These are phyloP conservation scores for Scomber scombrus DNA, from an alignment of 2,113 vertebrate species.

Conservation along the genomic window DNA sequence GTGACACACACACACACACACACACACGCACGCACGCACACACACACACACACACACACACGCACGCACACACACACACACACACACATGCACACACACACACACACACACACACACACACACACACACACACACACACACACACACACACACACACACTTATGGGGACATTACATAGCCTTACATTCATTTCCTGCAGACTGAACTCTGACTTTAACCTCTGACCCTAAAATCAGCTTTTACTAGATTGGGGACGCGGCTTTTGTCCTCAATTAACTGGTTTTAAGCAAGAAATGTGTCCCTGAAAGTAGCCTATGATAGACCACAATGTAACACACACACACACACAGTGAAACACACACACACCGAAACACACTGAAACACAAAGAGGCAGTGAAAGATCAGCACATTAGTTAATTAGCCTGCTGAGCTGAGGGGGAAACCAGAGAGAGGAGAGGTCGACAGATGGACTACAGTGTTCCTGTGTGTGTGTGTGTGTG, in stretches of 20 bases:
- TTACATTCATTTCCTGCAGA: too few relatives aligned
- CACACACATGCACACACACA: not conserved
- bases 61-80: conserved; percentile 13
- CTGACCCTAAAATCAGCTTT: too few relatives aligned
- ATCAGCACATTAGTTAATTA: conserved; percentile 79
- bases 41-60: conserved; percentile 43
- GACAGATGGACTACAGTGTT: conserved; percentile 64
- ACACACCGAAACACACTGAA: conserved; percentile 20
- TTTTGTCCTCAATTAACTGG: too few relatives aligned
- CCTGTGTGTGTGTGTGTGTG: conserved; percentile 7
- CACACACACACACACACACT: too few relatives aligned
- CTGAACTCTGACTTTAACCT: too few relatives aligned
- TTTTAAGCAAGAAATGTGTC: too few relatives aligned
- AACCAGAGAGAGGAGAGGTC: conserved; percentile 42
- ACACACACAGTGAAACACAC: conserved; percentile 30
- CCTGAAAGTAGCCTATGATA: too few relatives aligned
- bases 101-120: conserved; percentile 41
- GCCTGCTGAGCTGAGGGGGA: conserved; percentile 51
- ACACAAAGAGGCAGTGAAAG: conserved; percentile 72
- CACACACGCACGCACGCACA: conserved; percentile 21
- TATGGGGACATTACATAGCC: too few relatives aligned
- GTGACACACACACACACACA: conserved; percentile 40
- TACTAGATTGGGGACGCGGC: too few relatives aligned
- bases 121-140: conserved; percentile 22
- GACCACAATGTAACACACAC: not conserved